Evolutionary conservation across 2,888 invertebrate genomes (phyloP), one percentile per base, ranked within the genome.

Genomic region (Agrochola litura): DNA sequence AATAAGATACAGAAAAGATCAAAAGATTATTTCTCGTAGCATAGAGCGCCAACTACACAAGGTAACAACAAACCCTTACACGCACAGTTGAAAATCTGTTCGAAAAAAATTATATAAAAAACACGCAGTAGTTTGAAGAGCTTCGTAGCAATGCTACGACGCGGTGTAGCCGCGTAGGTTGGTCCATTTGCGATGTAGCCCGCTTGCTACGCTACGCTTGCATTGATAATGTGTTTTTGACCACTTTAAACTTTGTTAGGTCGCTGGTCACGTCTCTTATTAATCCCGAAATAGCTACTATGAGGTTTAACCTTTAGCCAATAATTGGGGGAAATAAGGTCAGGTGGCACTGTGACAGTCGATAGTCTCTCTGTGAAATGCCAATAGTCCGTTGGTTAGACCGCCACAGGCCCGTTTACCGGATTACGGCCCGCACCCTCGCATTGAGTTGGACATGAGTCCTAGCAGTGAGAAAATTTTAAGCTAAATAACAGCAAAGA

Each of bases 131-230:
- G 63, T 75, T 49, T 49, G 41, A 79, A 73, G 73, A 63, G 58
- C 43, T 65, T 67, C 67, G 74, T 74, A 80, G 81, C 61, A 73
- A 43, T 69, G 65, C 76, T 80, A 82, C 76, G n/a, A n/a, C n/a
- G n/a, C n/a, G 81, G 46, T 69, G 82, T 81, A 72, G 80, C 37
- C 58, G 54, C 37, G 69, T 49, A 79, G 58, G 25, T 19, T 14
- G 22, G 72, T 60, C 58, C 52, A 65, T 73, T 54, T 80, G 73
- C 67, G 22, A 49, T 43, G 22, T 68, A 68, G 56, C 63, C 30
- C 43, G 30, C 73, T 22, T 25, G 41, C 41, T 58, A 25, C 16
- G 64, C 46, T 80, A 79, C 54, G 30, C 79, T 56, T 52, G 66
- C 73, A 67, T 60, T 63, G 25, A 65, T 56, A 79, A 66, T 73